Evolutionary conservation across 2,888 invertebrate species (phyloP).

Genomic region (Diaprepes abbreviatus): DNA sequence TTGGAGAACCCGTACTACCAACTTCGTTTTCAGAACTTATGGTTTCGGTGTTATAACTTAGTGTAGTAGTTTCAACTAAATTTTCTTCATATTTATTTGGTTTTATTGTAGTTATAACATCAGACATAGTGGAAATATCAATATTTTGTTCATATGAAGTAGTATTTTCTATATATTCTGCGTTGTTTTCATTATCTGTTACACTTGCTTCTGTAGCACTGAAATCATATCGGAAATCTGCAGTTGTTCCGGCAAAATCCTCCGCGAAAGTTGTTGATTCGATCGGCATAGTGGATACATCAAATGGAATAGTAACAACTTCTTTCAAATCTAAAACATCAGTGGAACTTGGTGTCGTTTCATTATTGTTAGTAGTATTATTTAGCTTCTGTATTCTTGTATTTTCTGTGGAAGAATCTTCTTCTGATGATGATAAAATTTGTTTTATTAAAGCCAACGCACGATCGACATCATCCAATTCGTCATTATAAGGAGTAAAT

Average conservation of each 20-base stretch:
- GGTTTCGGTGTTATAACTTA: neutral
- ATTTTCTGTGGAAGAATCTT: neutral
- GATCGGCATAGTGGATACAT: neutral
- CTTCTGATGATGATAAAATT: neutral
- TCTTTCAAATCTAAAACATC: neutral
- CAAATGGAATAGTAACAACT: neutral
- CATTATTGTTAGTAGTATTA: neutral
- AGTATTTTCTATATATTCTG: neutral
- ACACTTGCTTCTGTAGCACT: neutral
- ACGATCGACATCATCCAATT: constrained; percentile 1
- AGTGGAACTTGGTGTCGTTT: neutral
- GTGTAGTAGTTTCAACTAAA: neutral
- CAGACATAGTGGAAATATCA: neutral
- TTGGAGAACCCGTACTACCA: neutral
- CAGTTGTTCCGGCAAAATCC: neutral
- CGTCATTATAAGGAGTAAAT: neutral
- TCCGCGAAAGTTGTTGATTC: neutral
- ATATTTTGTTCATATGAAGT: neutral
- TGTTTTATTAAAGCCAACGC: neutral
- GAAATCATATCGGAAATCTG: no score
- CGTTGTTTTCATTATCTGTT: neutral
- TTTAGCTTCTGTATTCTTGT: neutral
- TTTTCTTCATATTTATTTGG: neutral
- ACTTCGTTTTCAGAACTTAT: neutral
- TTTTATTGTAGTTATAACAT: neutral